phyloP scores from a whole-genome alignment of 1,140 invertebrate genomes.

The Chironomus tepperi region DNA sequence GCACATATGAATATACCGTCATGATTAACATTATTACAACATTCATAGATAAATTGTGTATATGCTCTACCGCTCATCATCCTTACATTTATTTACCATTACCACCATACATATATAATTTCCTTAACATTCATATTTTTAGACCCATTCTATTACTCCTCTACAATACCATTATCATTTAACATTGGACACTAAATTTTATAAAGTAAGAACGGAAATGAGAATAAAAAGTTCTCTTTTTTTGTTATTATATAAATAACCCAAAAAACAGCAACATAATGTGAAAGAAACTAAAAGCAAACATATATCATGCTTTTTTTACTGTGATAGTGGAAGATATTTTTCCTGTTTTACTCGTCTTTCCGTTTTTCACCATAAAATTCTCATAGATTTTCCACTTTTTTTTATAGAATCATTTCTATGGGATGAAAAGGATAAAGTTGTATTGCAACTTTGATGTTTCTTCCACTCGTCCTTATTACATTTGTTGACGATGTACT shows the following conservation, averaged over 20 bases:
- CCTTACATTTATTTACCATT: too few species aligned
- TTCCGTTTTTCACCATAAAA: neutral
- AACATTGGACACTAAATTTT: neutral
- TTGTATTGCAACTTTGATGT: neutral
- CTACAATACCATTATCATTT: neutral
- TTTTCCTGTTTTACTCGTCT: neutral
- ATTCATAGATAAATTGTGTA: neutral
- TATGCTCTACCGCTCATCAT: too few species aligned
- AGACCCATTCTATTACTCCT: neutral
- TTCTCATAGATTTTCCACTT: neutral
- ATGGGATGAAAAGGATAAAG: neutral
- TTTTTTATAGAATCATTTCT: neutral
- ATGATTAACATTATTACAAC: conserved; percentile 5
- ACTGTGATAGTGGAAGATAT: neutral
- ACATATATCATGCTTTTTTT: conserved; percentile 15
- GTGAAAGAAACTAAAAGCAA: neutral
- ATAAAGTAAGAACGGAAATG: conserved; percentile 17
- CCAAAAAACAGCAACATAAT: neutral
- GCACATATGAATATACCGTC: neutral
- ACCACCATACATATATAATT: neutral
- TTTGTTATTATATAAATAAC: conserved; percentile 7
- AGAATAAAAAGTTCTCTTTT: conserved; percentile 11
- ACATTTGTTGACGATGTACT: conserved; percentile 17
- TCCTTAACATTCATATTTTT: neutral
- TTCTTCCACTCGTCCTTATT: neutral